A percentile compares a stretch with the other conserved stretches of the same genome.
Conservation (phyloP, 1,140 invertebrate genomes). For the Papilio glaucus region DNA sequence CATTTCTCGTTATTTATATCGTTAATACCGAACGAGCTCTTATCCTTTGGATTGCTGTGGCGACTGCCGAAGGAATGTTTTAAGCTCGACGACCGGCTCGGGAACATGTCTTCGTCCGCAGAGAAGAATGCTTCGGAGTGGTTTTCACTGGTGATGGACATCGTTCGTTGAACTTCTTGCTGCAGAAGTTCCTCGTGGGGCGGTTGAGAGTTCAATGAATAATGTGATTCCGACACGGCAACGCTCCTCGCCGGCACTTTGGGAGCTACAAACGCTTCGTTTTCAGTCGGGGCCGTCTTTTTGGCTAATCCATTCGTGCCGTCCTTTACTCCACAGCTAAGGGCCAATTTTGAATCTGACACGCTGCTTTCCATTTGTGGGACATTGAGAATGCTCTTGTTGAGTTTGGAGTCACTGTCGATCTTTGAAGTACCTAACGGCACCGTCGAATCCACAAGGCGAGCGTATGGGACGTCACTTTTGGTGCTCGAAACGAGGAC, state of each 20-base stretch:
- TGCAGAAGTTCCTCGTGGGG: constrained; percentile 82
- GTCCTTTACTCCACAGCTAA: constrained; percentile 76
- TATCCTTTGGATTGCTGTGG: constrained; percentile 73
- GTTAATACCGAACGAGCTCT: constrained; percentile 66
- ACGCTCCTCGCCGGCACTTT: constrained; percentile 77
- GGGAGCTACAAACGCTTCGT: constrained; percentile 61
- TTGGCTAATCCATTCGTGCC: constrained; percentile 53
- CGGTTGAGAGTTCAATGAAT: constrained; percentile 84
- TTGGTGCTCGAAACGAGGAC: constrained; percentile 73
- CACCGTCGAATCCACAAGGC: constrained; percentile 86
- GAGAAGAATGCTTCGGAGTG: constrained; percentile 96
- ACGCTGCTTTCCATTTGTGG: constrained; percentile 88
- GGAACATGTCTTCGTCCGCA: constrained; percentile 92
- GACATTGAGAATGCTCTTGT: constrained; percentile 83
- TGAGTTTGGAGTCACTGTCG: constrained; percentile 91
- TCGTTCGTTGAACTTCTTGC: constrained; percentile 89
- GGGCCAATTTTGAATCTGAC: constrained; percentile 91
- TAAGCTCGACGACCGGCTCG: constrained; percentile 86
- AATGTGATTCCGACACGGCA: constrained; percentile 85
- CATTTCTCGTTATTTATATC: constrained; percentile 74
- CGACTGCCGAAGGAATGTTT: constrained; percentile 85
- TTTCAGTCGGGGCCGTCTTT: constrained; percentile 61
- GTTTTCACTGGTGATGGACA: constrained; percentile 94
- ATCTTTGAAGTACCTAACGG: constrained; percentile 85
- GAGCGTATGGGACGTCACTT: constrained; percentile 91